These are phyloP conservation scores for Pheosia gnoma DNA, from an alignment of 2,888 invertebrate species.

Conservation along the genomic window DNA sequence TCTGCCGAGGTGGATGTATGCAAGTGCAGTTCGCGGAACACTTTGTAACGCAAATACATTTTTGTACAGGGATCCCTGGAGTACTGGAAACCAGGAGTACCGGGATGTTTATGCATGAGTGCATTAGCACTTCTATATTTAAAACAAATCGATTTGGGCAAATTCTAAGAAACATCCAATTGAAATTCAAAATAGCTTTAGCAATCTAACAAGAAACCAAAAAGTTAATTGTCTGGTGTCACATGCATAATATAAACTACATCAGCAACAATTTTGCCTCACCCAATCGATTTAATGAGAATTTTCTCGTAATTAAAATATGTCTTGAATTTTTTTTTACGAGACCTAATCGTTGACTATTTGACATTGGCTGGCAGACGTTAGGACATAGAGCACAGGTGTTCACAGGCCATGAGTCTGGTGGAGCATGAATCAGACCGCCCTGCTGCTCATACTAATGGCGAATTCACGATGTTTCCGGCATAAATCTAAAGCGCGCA, in stretches of 20 bases:
- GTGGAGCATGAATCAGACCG: conserved; percentile 52
- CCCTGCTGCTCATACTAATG: conserved; percentile 62
- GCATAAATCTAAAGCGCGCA: conserved; percentile 50
- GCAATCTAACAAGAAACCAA: background rate
- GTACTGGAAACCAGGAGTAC: conserved; percentile 13
- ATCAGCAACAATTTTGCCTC: background rate
- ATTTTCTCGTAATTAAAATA: too few species aligned
- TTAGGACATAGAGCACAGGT: conserved; percentile 45
- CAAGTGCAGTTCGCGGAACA: conserved; percentile 48
- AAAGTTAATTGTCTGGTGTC: background rate
- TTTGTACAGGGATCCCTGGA: conserved; percentile 14
- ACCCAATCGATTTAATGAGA: background rate
- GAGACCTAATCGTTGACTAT: background rate
- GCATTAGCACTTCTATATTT: conserved; percentile 10
- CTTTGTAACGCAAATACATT: conserved; percentile 42
- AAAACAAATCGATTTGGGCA: background rate
- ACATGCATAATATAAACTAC: background rate
- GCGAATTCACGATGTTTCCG: conserved; percentile 57
- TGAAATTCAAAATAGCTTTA: background rate
- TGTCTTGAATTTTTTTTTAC: too few species aligned
- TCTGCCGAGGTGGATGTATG: conserved; percentile 42
- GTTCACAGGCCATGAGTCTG: conserved; percentile 47
- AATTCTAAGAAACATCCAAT: background rate
- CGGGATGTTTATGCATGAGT: conserved; percentile 15
- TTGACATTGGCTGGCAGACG: conserved; percentile 16